Conservation (phyloP, 2,113 vertebrate species). For the Spizaetus ornatus region DNA sequence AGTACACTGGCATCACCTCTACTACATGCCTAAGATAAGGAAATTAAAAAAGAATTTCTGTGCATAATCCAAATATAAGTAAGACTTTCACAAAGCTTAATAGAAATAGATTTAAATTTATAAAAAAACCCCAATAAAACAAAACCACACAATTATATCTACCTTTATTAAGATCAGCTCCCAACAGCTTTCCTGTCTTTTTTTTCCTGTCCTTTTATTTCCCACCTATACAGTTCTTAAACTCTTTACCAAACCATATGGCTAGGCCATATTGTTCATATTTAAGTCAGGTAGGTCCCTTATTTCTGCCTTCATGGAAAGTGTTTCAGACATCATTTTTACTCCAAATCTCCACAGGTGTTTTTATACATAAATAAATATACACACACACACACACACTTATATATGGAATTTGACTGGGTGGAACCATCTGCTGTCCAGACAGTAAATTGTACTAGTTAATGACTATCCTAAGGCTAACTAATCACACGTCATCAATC, state of each 20-base stretch:
- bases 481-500: background rate
- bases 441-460: background rate
- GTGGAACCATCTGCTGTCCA: background rate
- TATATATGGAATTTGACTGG: background rate
- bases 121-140: no score
- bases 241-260: background rate
- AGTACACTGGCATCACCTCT: background rate
- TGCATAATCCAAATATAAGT: background rate
- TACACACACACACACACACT: accelerated
- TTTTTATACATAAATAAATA: background rate
- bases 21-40: background rate
- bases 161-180: background rate
- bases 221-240: background rate
- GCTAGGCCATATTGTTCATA: background rate
- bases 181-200: background rate
- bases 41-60: background rate
- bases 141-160: background rate
- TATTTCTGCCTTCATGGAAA: background rate
- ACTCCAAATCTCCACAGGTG: background rate
- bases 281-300: background rate
- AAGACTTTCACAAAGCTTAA: background rate
- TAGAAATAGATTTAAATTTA: background rate
- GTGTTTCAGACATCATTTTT: background rate
- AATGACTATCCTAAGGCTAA: background rate
- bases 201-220: background rate